Base-by-base conservation (phyloP, 2,888 invertebrate species). In the Melanophora roralis region DNA sequence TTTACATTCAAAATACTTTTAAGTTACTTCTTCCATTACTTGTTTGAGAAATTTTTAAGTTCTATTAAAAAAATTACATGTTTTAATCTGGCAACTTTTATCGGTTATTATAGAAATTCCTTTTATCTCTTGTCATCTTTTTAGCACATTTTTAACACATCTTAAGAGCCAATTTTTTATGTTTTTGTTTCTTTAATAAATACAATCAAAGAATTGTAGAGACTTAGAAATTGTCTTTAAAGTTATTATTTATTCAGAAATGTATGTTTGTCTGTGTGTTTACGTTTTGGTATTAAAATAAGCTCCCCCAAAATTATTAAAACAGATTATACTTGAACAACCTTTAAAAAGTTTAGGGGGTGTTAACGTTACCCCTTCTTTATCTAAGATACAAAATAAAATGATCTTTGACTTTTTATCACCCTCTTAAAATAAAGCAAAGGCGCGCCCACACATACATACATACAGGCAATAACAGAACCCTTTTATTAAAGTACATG, bases 331-430 rank as follows among this genome's bases (percentile, higher is more conserved):
- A 49, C 49, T 65, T 65, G 40, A 74, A 65, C 5, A n/a, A 14
- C 19, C 38, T 32, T 47, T 16, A 64, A 45, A 53, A 45, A 53
- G 38, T 23, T 9, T 36, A 6, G 53, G 3, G 32, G 4, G 36
- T 38, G 12, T 14, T 7, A 1, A 5, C 6, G 21, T 21, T 27
- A 49, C 53, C 38, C 65, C 60, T 16, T 12, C 19, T 32, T n/a
- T 19, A 34, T 3, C 14, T 6, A 19, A 47, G 21, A 19, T 14
- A 34, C 16, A 40, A 32, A 23, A n/a, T 12, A 36, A 40, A 62
- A 62, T 23, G 51, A 78, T 78, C 45, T 57, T 67, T 62, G 59
- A 65, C 72, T 67, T 51, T 27, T 12, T 53, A 51, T 38, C 36
- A 27, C 72, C 59, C 62, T 71, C 43, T 53, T 53, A 21, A 2